phyloP scores from a whole-genome alignment of 1,140 invertebrate species.

The Trichomalopsis sarcophagae region DNA sequence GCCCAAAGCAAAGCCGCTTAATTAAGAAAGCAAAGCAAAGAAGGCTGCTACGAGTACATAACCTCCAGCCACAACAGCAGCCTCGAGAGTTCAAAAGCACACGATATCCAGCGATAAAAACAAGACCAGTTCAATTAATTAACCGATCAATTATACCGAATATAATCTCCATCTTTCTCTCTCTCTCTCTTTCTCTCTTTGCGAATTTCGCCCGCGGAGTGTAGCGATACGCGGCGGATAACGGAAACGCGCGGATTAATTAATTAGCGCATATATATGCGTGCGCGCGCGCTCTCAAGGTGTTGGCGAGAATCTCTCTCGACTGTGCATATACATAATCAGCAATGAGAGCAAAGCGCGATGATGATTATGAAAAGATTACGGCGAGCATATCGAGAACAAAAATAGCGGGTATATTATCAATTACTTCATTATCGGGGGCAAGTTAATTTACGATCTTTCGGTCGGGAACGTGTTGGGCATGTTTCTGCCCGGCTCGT shows the following conservation, averaged over 20 bases:
- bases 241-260: slow-evolving; percentile 25
- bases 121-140: slow-evolving; percentile 44
- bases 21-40: slow-evolving; percentile 19
- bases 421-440: slow-evolving; percentile 24
- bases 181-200: no score
- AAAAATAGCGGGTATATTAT: slow-evolving; percentile 14
- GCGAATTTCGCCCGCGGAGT: neutral
- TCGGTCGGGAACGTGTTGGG: neutral
- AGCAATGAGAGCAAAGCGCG: neutral
- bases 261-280: neutral
- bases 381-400: neutral
- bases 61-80: neutral
- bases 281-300: neutral
- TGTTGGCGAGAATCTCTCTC: neutral
- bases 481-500: neutral
- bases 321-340: neutral
- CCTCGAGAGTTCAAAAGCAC: neutral
- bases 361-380: slow-evolving; percentile 10
- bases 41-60: neutral
- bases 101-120: neutral
- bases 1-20: slow-evolving; percentile 3
- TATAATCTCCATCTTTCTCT: slow-evolving; percentile 9
- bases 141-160: slow-evolving; percentile 37
- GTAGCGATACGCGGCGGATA: slow-evolving; percentile 25
- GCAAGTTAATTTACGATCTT: slow-evolving; percentile 16